These are phyloP conservation scores for Hemibagrus wyckioides DNA, from an alignment of 2,113 vertebrate genomes.

Conservation along the genomic window DNA sequence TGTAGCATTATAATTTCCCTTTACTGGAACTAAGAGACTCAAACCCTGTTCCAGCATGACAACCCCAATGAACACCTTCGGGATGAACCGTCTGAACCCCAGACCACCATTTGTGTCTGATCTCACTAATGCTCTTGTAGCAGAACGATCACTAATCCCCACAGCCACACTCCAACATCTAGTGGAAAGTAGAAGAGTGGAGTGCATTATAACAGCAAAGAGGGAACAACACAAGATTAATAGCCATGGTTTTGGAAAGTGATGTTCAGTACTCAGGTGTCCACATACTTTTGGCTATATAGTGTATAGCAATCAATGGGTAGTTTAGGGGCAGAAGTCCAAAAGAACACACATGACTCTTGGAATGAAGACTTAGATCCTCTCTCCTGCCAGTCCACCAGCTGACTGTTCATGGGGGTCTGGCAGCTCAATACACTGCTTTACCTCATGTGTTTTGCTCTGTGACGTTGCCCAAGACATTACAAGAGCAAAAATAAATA, in stretches of 20 bases:
- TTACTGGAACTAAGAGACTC: background rate
- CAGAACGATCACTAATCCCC: background rate
- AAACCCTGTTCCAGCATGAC: background rate
- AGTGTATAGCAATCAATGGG: background rate
- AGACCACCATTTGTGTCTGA: background rate
- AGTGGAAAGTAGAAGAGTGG: background rate
- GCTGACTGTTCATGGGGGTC: background rate
- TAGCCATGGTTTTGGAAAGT: background rate
- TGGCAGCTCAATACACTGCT: constrained; percentile 11
- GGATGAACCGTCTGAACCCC: background rate
- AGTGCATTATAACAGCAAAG: background rate
- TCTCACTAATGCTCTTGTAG: background rate
- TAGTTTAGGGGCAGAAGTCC: background rate
- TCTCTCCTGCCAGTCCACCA: constrained; percentile 14
- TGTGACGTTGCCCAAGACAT: background rate
- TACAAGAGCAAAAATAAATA: background rate
- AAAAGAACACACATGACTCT: background rate
- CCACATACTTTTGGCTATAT: background rate
- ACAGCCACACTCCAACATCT: background rate
- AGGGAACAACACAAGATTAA: background rate
- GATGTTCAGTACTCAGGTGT: background rate
- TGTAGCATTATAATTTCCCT: background rate
- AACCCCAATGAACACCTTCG: background rate
- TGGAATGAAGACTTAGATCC: background rate
- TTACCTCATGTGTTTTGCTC: background rate